These are phyloP conservation scores for Pseudococcus viburni DNA, from an alignment of 2,888 invertebrate species.

Conservation along the genomic window DNA sequence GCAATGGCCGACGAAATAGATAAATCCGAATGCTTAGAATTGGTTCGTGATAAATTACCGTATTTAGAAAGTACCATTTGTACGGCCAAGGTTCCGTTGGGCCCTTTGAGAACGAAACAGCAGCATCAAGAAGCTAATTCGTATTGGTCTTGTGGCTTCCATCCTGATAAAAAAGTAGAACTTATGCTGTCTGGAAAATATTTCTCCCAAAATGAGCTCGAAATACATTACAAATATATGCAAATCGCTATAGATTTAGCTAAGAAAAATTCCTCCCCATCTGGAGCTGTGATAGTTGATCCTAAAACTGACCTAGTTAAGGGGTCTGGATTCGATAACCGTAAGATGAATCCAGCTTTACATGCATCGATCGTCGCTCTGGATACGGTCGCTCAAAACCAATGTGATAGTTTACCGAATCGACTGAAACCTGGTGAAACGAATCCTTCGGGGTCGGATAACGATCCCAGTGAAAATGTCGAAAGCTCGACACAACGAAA, in stretches of 20 bases:
- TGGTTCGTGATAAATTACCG: constrained; percentile 73
- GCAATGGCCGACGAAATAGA: constrained; percentile 60
- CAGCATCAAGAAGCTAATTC: constrained; percentile 78
- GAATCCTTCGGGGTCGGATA: neutral
- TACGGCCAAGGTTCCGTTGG: constrained; percentile 74
- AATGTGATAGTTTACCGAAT: constrained; percentile 71
- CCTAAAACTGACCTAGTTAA: constrained; percentile 78
- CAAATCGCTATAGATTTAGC: constrained; percentile 75
- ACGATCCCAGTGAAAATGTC: neutral
- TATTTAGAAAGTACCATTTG: constrained; percentile 72
- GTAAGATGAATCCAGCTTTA: constrained; percentile 79
- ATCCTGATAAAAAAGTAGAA: constrained; percentile 84
- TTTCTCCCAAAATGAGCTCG: constrained; percentile 75
- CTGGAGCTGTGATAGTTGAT: constrained; percentile 82
- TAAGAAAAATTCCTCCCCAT: constrained; percentile 69
- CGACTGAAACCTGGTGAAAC: neutral
- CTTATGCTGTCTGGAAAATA: constrained; percentile 76
- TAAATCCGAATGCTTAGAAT: constrained; percentile 47
- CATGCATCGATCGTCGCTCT: constrained; percentile 90
- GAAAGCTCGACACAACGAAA: neutral
- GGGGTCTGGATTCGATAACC: constrained; percentile 77
- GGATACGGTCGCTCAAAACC: constrained; percentile 86
- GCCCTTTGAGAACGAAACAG: constrained; percentile 77
- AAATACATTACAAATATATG: constrained; percentile 76
- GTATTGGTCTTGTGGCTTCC: constrained; percentile 89